phyloP scores from a whole-genome alignment of 2,888 invertebrate species.

The Caenorhabditis afra region DNA sequence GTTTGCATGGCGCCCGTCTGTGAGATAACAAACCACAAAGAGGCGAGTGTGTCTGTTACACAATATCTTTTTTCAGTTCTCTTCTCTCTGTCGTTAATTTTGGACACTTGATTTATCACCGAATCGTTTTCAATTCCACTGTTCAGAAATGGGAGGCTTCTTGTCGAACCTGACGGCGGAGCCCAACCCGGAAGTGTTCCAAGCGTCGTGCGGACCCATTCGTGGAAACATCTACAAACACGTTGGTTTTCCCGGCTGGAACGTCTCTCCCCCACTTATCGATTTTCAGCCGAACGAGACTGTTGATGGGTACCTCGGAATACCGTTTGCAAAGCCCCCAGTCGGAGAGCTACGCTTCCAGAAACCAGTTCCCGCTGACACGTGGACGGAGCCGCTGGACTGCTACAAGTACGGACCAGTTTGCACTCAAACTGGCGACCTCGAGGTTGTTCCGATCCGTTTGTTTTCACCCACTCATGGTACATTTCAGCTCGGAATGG shows the following conservation, averaged over 20 bases:
- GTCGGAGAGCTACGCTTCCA: constrained; percentile 45
- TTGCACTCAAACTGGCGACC: constrained; percentile 58
- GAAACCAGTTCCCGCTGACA: constrained; percentile 60
- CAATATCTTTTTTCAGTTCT: neutral
- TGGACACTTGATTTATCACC: neutral
- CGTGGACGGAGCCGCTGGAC: constrained; percentile 60
- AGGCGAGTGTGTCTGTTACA: neutral
- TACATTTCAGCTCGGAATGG: constrained; percentile 12
- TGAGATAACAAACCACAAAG: neutral
- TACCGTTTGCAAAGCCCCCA: constrained; percentile 44
- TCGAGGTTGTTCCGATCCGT: neutral
- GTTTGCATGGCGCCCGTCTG: neutral
- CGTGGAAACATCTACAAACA: constrained; percentile 41
- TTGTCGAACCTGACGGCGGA: constrained; percentile 37
- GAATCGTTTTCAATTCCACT: too few species aligned
- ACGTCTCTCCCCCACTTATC: too few species aligned
- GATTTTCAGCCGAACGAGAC: constrained; percentile 20
- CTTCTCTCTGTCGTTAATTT: neutral
- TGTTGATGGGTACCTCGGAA: constrained; percentile 51
- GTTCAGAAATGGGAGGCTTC: constrained; percentile 33
- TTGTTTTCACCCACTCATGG: constrained; percentile 2
- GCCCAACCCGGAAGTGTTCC: constrained; percentile 9
- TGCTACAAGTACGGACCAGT: constrained; percentile 70
- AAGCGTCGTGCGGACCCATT: constrained; percentile 39
- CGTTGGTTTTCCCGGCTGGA: constrained; percentile 12